Evolutionary conservation across 2,888 invertebrate species (phyloP).

Genomic region (Sthenelais limicola): DNA sequence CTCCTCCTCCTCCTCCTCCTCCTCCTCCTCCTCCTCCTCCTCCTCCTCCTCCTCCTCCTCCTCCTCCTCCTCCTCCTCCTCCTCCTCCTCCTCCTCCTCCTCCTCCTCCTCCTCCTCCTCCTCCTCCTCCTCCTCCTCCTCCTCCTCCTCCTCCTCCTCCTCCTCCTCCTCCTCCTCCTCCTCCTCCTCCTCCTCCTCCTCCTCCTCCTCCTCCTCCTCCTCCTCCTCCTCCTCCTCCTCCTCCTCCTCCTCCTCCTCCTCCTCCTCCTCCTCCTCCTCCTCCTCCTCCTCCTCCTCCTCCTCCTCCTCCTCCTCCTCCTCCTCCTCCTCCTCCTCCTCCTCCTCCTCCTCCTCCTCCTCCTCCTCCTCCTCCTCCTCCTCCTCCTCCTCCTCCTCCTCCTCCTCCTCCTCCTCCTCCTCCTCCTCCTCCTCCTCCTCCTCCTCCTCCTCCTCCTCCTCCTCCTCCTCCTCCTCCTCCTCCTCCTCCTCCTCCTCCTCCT

Average conservation of each 20-base stretch:
- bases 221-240: constrained; percentile 12
- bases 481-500: neutral
- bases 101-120: constrained; percentile 9
- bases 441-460: constrained; percentile 1
- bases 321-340: neutral
- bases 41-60: constrained; percentile 14
- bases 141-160: constrained; percentile 11
- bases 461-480: constrained; percentile 17
- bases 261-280: constrained; percentile 14
- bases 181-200: constrained; percentile 15
- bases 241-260: constrained; percentile 4
- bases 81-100: constrained; percentile 9
- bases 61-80: neutral
- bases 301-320: constrained; percentile 16
- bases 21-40: neutral
- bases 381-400: neutral
- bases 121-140: constrained; percentile 8
- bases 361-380: constrained; percentile 10
- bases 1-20: constrained; percentile 21
- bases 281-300: constrained; percentile 4
- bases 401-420: neutral
- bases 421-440: neutral
- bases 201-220: constrained; percentile 3
- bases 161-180: neutral
- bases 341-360: neutral